A percentile compares a stretch with the other conserved stretches of the same genome.
Evolutionary conservation across 2,888 invertebrate species (phyloP).

Genomic region (Digitonthophagus gazella): DNA sequence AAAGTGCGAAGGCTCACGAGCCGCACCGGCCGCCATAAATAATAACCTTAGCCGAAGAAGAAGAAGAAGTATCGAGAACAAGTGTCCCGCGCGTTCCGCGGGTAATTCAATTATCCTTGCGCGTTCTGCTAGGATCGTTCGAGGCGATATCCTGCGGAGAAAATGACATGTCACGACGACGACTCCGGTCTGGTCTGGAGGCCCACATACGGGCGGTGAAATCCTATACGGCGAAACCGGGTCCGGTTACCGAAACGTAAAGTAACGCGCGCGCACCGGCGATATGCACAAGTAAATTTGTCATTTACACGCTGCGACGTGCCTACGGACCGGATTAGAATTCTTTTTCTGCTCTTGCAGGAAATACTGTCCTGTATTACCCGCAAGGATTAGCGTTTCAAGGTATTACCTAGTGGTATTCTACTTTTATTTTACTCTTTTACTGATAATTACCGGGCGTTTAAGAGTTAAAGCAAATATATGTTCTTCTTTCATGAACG

Average conservation of each 20-base stretch:
- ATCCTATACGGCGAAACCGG: slow-evolving; percentile 43
- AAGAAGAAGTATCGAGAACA: background rate
- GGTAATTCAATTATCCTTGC: background rate
- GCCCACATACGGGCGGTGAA: slow-evolving; percentile 41
- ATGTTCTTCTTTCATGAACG: too few relatives aligned
- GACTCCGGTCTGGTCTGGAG: slow-evolving; percentile 29
- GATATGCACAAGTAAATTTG: slow-evolving; percentile 48
- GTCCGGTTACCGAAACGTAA: slow-evolving; percentile 39
- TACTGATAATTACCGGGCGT: too few relatives aligned
- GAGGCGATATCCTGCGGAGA: slow-evolving; percentile 27
- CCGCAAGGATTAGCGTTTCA: background rate
- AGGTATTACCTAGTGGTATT: too few relatives aligned
- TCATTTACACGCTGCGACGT: slow-evolving; percentile 39
- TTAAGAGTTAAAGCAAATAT: too few relatives aligned
- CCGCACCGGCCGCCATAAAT: background rate
- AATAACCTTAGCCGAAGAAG: background rate
- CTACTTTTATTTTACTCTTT: too few relatives aligned
- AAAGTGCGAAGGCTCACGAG: background rate
- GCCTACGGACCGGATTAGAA: slow-evolving; percentile 9
- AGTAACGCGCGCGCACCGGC: slow-evolving; percentile 41
- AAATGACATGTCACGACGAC: slow-evolving; percentile 30
- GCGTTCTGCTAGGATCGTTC: background rate
- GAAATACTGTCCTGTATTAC: background rate
- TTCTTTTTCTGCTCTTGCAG: background rate
- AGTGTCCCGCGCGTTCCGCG: background rate